Conservation (phyloP, 2,797 vertebrate genomes). For the Atherinosoma microstoma region DNA sequence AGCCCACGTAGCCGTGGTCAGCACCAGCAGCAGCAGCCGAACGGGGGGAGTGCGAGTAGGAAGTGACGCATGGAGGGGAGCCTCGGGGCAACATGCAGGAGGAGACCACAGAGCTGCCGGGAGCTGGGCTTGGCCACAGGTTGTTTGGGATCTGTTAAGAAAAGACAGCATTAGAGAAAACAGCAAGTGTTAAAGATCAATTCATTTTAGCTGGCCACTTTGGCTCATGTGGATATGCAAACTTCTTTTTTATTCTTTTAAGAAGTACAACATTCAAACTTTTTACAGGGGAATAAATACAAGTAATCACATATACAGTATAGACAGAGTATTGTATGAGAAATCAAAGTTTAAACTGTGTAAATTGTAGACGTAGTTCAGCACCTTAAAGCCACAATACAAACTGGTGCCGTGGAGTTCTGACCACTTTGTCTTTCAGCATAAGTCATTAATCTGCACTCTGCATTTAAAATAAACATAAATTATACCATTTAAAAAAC, state of each 20-base stretch:
- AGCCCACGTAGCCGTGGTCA: constrained; percentile 93
- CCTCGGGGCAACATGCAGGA: constrained; percentile 97
- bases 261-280: background rate
- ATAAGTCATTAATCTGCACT: background rate
- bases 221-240: too few relatives aligned
- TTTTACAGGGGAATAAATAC: background rate
- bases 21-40: constrained; percentile 58
- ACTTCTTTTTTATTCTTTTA: too few relatives aligned
- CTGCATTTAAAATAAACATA: background rate
- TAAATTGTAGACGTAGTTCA: too few relatives aligned
- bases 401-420: too few relatives aligned
- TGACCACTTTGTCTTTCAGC: background rate
- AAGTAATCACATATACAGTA: background rate
- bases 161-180: constrained; percentile 2
- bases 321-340: background rate
- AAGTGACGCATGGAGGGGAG: constrained; percentile 94
- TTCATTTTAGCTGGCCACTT: too few relatives aligned
- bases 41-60: constrained; percentile 92
- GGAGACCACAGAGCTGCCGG: constrained; percentile 91
- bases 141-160: constrained; percentile 94
- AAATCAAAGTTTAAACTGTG: too few relatives aligned
- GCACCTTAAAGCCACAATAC: too few relatives aligned
- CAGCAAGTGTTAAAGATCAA: background rate
- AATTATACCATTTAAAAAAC: background rate
- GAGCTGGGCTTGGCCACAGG: constrained; percentile 90